These are phyloP conservation scores for Cactoblastis cactorum DNA, from an alignment of 2,888 invertebrate species.

Conservation along the genomic window DNA sequence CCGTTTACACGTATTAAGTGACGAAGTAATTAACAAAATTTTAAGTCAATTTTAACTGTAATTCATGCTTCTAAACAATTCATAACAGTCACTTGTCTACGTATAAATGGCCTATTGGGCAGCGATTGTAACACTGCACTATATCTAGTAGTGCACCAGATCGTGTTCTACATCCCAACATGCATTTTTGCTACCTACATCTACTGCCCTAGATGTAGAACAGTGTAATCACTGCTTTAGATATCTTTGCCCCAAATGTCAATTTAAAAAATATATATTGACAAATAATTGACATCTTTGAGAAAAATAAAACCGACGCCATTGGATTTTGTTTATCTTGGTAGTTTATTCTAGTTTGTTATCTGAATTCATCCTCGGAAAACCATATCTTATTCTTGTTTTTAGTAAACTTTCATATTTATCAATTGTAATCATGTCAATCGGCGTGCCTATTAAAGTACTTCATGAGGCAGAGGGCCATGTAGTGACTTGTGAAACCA, in stretches of 20 bases:
- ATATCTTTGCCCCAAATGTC: background rate
- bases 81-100: too few species aligned
- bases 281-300: background rate
- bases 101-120: too few species aligned
- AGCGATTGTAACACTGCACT: too few species aligned
- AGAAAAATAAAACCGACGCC: conserved; percentile 20
- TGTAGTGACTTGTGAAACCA: conserved; percentile 98
- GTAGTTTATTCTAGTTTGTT: conserved; percentile 15
- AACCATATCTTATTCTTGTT: conserved; percentile 17
- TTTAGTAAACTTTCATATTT: conserved; percentile 18
- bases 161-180: too few species aligned
- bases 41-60: too few species aligned
- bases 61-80: too few species aligned
- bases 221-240: background rate
- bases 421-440: conserved; percentile 86
- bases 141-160: too few species aligned
- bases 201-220: too few species aligned
- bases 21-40: too few species aligned
- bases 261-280: background rate
- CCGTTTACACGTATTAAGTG: too few species aligned
- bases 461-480: conserved; percentile 99
- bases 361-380: conserved; percentile 44
- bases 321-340: conserved; percentile 25
- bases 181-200: too few species aligned
- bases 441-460: conserved; percentile 99